A percentile compares a stretch with the other conserved stretches of the same genome.
phyloP scores from a whole-genome alignment of 2,797 vertebrate species.

The Ctenopoma kingsleyae region DNA sequence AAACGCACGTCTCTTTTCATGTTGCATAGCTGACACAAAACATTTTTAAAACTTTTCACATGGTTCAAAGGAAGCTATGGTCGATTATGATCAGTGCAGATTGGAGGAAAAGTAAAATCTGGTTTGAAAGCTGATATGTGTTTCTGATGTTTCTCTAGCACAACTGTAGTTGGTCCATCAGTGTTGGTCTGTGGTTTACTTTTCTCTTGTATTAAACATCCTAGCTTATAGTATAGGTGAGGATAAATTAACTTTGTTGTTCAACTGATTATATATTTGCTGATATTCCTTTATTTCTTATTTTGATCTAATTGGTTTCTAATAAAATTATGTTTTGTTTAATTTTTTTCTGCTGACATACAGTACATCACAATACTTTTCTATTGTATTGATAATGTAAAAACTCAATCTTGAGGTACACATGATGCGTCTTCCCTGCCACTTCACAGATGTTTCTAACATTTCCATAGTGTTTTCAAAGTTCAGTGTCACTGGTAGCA shows the following conservation, averaged over 20 bases:
- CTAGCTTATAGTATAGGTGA: conserved; percentile 29
- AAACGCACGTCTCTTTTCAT: conserved; percentile 52
- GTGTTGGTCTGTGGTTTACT: conserved; percentile 17
- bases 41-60: conserved; percentile 43
- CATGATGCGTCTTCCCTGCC: conserved; percentile 35
- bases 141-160: conserved; percentile 34
- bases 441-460: conserved; percentile 21
- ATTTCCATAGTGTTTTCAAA: conserved; percentile 45
- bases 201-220: conserved; percentile 13
- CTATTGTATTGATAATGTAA: conserved; percentile 29
- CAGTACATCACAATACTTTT: conserved; percentile 17
- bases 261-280: conserved; percentile 1
- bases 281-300: neutral
- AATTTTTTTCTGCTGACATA: conserved; percentile 8
- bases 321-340: conserved; percentile 1
- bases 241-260: no score
- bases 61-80: conserved; percentile 42
- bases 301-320: neutral
- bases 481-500: conserved; percentile 81
- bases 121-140: conserved; percentile 44
- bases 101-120: conserved; percentile 13
- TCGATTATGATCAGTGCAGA: conserved; percentile 1
- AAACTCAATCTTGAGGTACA: conserved; percentile 39
- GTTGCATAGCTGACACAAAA: conserved; percentile 80
- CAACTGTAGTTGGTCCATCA: conserved; percentile 30